A percentile compares a stretch with the other conserved stretches of the same genome.
These are phyloP conservation scores for Lamellibrachia satsuma DNA, from an alignment of 2,888 invertebrate species.

Conservation along the genomic window DNA sequence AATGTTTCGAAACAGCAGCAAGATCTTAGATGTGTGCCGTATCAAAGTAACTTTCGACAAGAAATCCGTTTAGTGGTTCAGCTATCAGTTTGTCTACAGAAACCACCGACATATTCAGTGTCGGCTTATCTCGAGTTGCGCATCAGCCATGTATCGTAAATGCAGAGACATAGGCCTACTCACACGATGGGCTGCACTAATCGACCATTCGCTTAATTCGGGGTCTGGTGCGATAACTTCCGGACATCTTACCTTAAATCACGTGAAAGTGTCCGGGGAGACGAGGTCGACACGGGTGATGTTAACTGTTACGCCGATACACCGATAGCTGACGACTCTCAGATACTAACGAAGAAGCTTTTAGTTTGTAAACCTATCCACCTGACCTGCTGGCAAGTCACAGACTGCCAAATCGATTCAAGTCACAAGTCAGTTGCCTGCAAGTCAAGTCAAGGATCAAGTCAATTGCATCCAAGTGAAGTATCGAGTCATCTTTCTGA, in stretches of 20 bases:
- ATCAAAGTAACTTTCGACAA: background rate
- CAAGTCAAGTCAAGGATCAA: too few relatives aligned
- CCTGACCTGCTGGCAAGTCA: too few relatives aligned
- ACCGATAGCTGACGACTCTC: background rate
- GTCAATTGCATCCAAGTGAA: too few relatives aligned
- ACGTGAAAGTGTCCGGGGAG: background rate
- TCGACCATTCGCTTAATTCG: background rate
- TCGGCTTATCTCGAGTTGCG: background rate
- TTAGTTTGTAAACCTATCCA: background rate
- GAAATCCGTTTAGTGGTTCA: background rate
- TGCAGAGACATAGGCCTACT: background rate
- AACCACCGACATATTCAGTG: background rate
- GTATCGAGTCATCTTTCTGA: too few relatives aligned
- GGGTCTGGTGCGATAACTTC: background rate
- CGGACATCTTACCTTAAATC: background rate
- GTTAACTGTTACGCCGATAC: background rate
- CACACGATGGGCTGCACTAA: background rate
- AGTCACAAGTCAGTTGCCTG: too few relatives aligned
- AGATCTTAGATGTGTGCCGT: background rate
- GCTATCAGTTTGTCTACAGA: too few relatives aligned
- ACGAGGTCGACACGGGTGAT: background rate
- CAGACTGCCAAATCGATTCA: too few relatives aligned
- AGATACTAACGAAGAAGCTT: background rate
- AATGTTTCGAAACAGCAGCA: background rate
- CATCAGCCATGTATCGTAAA: background rate